Evolutionary conservation across 2,888 invertebrate genomes (phyloP).

Genomic region (Hypomecis punctinalis): DNA sequence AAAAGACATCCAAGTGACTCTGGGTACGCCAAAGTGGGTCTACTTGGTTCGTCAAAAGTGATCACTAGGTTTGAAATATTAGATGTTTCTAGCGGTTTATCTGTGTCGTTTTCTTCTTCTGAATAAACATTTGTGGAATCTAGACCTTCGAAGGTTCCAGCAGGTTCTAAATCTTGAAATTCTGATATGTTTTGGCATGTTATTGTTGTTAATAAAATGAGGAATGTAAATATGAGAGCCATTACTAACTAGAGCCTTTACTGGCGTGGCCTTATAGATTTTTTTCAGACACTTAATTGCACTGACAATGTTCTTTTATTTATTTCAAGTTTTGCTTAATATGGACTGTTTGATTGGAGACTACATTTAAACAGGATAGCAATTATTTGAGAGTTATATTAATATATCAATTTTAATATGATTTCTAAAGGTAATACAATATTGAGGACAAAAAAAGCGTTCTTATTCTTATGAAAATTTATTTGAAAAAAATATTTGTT

Average conservation of each 20-base stretch:
- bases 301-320: too few relatives aligned
- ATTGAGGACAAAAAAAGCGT: too few relatives aligned
- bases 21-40: slow-evolving; percentile 65
- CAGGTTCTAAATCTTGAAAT: neutral
- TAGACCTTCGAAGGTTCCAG: neutral
- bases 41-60: slow-evolving; percentile 48
- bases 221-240: slow-evolving; percentile 35
- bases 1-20: slow-evolving; percentile 64
- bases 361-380: too few relatives aligned
- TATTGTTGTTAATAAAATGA: slow-evolving; percentile 23
- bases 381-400: too few relatives aligned
- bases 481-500: too few relatives aligned
- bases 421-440: too few relatives aligned
- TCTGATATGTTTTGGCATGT: slow-evolving; percentile 21
- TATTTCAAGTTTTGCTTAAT: too few relatives aligned
- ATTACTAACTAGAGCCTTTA: slow-evolving; percentile 42
- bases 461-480: too few relatives aligned
- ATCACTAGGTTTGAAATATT: neutral
- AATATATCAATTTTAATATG: too few relatives aligned
- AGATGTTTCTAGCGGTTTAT: neutral
- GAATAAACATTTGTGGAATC: neutral
- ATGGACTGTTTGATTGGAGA: too few relatives aligned
- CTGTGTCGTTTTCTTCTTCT: neutral
- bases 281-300: neutral
- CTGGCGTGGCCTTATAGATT: slow-evolving; percentile 51